Base-by-base conservation (phyloP, 2,113 vertebrate genomes). In the Leucoraja erinaceus region DNA sequence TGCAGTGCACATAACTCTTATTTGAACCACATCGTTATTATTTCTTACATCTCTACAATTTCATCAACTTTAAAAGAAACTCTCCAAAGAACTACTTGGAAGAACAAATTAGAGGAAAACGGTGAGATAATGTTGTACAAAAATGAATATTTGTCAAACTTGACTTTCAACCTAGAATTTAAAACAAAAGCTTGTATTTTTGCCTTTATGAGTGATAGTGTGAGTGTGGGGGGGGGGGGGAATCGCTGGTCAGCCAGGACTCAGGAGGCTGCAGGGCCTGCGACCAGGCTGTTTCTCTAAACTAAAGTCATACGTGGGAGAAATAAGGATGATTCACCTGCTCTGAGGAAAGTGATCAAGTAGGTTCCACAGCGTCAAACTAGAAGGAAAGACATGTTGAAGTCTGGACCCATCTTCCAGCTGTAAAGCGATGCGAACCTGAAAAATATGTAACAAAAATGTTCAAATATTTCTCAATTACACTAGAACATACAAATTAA, bases 341-440 rank as follows among this genome's bases (percentile, higher is more conserved):
- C 96, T 98, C 94, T 97, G 95, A 12, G 96, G 93, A 94, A 99
- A 99, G 93, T 97, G 96, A 86, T 94, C 94, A 93, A 99, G 96
- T 93, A 99, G 95, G 75, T 98, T 98, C 98, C 98, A 99, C 93
- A 99, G 96, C 4, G 95, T 98, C 95, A 98, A 97, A 5, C 96
- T 96, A 20, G 96, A 96, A 1, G 94, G 96, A 94, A 99, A 99
- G 0, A 95, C 95, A n/a, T 95, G 97, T 93, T 98, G 98, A 74
- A 98, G 94, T 93, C 99, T 96, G 86, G 96, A 96, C 75, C 98
- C 98, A 8, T 98, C 97, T 1, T 98, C 97, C 92, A 99, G 95
- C 63, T 98, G 99, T 33, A 99, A 93, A 0, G 98, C 98, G 0
- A 99, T 95, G 7, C 97, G 97, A 72, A 99, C 97, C 98, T 99